Conservation (phyloP, 2,797 vertebrate species). For the Leuciscus waleckii region DNA sequence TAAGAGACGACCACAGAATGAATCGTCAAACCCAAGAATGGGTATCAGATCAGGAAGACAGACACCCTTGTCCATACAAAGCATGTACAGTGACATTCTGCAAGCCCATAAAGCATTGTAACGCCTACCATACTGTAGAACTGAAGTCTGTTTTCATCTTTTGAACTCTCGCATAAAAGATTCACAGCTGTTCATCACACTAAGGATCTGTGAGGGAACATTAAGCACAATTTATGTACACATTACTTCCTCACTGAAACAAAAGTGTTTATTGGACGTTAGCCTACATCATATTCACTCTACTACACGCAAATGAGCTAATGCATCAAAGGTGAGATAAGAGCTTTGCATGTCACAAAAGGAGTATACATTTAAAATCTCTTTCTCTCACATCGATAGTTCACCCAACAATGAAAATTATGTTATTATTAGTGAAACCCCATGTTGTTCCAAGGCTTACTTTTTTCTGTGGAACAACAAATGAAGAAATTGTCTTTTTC, state of each 20-base stretch:
- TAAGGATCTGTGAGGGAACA: neutral
- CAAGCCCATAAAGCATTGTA: neutral
- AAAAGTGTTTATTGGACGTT: neutral
- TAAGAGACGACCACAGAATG: neutral
- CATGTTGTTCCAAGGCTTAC: neutral
- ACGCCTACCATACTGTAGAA: neutral
- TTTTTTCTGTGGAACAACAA: neutral
- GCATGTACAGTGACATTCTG: neutral
- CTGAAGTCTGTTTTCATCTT: neutral
- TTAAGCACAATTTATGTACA: conserved; percentile 14
- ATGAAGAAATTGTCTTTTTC: neutral
- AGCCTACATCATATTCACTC: neutral
- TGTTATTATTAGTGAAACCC: neutral
- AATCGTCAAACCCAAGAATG: neutral
- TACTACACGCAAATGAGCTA: neutral
- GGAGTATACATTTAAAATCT: neutral
- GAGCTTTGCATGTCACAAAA: conserved; percentile 4
- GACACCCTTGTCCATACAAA: neutral
- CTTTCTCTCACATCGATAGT: neutral
- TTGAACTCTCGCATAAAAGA: neutral
- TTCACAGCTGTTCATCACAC: conserved; percentile 8
- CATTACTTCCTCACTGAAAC: neutral
- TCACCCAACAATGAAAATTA: neutral
- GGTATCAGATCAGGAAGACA: conserved; percentile 1
- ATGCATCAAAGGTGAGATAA: conserved; percentile 13